phyloP scores from a whole-genome alignment of 2,113 vertebrate species.

The Pelecanus crispus region DNA sequence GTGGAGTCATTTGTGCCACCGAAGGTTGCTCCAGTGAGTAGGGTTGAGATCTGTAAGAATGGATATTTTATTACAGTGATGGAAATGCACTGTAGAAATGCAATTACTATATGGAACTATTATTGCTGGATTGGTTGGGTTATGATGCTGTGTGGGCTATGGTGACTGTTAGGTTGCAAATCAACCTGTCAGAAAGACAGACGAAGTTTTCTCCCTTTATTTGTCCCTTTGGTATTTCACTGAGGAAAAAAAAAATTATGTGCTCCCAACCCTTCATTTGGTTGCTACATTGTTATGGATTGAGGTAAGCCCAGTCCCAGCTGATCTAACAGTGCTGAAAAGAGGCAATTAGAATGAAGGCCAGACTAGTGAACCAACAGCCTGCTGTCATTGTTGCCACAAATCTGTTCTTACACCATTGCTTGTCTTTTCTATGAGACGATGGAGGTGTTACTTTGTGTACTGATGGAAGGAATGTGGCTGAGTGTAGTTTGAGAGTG shows the following conservation, averaged over 20 bases:
- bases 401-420: not conserved
- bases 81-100: not conserved
- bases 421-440: not conserved
- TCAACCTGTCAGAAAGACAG: not conserved
- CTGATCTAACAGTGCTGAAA: not conserved
- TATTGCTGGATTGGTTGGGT: not conserved
- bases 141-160: rapidly evolving
- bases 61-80: not conserved
- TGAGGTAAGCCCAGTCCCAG: not conserved
- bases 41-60: not conserved
- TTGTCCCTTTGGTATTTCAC: not conserved
- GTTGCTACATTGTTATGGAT: not conserved
- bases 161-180: not conserved
- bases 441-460: not conserved
- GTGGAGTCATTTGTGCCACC: slow-evolving; percentile 90
- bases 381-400: not conserved
- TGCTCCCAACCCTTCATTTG: not conserved
- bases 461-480: not conserved
- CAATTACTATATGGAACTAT: not conserved
- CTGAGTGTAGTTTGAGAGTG: not conserved
- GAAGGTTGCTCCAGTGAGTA: slow-evolving; percentile 85
- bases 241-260: not conserved
- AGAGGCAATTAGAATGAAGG: not conserved
- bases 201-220: not conserved
- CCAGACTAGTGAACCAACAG: not conserved